Conservation (phyloP, 2,113 vertebrate species). For the Carassius carassius region DNA sequence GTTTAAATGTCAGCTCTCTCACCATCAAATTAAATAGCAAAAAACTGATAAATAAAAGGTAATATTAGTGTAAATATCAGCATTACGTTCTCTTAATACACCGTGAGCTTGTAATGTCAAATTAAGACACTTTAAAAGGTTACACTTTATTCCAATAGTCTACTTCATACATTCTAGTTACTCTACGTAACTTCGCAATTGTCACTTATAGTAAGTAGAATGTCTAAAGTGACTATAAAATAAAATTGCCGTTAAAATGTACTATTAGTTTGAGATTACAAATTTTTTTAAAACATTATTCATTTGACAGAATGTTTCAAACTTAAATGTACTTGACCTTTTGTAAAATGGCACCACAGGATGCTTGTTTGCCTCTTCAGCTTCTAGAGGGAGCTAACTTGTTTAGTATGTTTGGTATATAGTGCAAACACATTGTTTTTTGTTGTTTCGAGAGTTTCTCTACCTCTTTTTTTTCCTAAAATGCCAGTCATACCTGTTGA, state of each 20-base stretch:
- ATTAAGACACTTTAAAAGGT: no score
- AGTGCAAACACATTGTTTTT: not conserved
- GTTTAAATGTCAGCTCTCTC: no score
- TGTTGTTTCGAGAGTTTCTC: not conserved
- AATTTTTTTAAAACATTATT: not conserved
- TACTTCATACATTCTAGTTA: no score
- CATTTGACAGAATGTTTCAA: not conserved
- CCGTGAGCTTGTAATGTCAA: no score
- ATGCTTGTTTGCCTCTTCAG: not conserved
- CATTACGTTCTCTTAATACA: no score
- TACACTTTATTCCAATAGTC: no score
- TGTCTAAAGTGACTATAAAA: no score
- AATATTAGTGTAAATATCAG: no score
- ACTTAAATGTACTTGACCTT: not conserved
- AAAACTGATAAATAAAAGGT: no score
- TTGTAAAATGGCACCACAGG: not conserved
- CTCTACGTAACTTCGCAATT: no score
- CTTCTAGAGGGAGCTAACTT: conserved; percentile 44
- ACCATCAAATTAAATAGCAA: no score
- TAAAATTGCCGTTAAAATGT: not conserved
- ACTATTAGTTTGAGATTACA: not conserved
- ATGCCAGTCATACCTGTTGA: not conserved
- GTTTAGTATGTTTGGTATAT: not conserved
- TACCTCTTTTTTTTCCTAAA: not conserved
- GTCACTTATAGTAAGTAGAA: no score